Evolutionary conservation across 2,888 invertebrate genomes (phyloP).

Genomic region (Phalangium opilio): DNA sequence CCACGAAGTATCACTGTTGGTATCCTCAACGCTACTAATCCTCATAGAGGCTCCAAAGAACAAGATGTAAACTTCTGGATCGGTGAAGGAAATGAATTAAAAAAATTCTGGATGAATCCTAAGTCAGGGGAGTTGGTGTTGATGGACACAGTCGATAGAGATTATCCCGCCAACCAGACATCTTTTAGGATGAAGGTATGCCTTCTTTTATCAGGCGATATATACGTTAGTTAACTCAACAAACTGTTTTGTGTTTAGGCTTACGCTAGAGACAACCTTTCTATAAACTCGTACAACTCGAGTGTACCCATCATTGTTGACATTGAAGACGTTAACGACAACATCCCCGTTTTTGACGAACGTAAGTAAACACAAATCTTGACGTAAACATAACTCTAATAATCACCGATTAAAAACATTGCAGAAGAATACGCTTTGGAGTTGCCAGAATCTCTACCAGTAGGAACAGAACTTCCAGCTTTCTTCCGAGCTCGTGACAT

Average conservation of each 20-base stretch:
- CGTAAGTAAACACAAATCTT: conserved; percentile 9
- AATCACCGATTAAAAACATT: no score
- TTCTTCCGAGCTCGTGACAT: conserved; percentile 21
- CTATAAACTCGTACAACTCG: conserved; percentile 23
- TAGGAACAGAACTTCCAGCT: conserved; percentile 21
- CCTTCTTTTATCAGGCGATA: no score
- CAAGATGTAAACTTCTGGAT: conserved; percentile 25
- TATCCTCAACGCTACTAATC: conserved; percentile 22
- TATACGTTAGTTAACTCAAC: no score
- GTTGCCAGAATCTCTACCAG: conserved; percentile 21
- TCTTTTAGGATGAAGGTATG: conserved; percentile 20
- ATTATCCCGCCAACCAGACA: conserved; percentile 23
- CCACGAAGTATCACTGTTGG: conserved; percentile 22
- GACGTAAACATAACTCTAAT: no score
- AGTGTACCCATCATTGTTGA: conserved; percentile 22
- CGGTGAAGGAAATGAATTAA: conserved; percentile 15
- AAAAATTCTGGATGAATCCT: conserved; percentile 22
- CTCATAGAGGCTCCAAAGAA: conserved; percentile 17
- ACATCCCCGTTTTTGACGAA: conserved; percentile 19
- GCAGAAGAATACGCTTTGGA: conserved; percentile 20
- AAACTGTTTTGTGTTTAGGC: conserved; percentile 14
- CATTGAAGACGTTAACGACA: conserved; percentile 21
- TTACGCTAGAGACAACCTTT: conserved; percentile 22
- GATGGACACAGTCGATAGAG: conserved; percentile 22
- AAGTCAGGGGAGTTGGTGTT: conserved; percentile 24